Base-by-base conservation (phyloP, 2,888 invertebrate species). In the Notocelia uddmanniana region DNA sequence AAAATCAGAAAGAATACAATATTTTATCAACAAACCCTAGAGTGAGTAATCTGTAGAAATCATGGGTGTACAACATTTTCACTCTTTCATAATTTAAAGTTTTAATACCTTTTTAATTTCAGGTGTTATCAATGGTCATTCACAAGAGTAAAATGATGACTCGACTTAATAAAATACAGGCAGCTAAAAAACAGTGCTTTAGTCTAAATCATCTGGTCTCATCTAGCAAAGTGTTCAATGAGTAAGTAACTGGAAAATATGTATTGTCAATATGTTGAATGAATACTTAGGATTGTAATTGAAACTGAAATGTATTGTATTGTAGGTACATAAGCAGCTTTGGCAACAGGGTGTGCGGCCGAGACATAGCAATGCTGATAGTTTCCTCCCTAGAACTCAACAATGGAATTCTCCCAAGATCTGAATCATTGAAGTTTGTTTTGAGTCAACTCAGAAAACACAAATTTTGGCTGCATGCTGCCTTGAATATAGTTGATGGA, bases 401-500 rank as follows among this genome's bases (percentile, higher is more conserved):
- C 45, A 59, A 18, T 21, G 37, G 11, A 1, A 67, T n/a, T 21
- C 6, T 31, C 34, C 72, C 52, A n/a, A 74, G 18, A n/a, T 41
- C 74, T 15, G 73, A 78, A 52, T 19, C 74, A 15, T 68, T 68
- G 11, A 80, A 81, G 21, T 62, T 70, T 1, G 77, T 90, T 3
- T 62, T 84, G 21, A 77, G 76, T 2, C 81, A 85, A 73, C 82
- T 97, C 19, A 88, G 85, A 19, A 91, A 92, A 8, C 96, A 97
- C 86, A 95, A 95, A 3, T 95, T 94, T 81, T 96, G 95, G 94
- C 92, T 94, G 13, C 94, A 95, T 78, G 94, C 95, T 19, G 95
- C 96, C 0, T 82, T 96, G 1, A 75, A 91, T 10, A 93, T 95
- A 19, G 94, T 96, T 3, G 90, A 95, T 69, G 92, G 95, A 37